Evolutionary conservation across 2,113 vertebrate species (phyloP), one percentile per base, ranked within the genome.

Genomic region (Pterocles orientalis): DNA sequence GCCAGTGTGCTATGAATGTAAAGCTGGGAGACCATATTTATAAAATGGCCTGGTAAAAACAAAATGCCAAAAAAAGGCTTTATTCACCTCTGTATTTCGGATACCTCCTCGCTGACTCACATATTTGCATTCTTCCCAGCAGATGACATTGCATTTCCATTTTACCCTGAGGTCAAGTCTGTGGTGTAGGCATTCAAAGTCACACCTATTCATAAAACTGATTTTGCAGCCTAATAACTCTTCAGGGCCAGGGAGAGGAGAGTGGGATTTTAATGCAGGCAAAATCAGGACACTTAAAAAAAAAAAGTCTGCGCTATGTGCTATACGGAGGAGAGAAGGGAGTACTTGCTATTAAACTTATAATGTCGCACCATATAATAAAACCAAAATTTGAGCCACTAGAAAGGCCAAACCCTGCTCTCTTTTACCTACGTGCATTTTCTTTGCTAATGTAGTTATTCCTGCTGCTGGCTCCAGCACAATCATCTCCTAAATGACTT

Each of bases 171-270:
- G 86, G 61, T 88, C 82, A 83, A 31, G 60, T 69, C 77, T 94
- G 77, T 1, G 1, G 24, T 33, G 41, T 48, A 78, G 53, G 65
- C 39, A 41, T 81, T 94, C 81, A 64, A 70, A 92, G 73, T 75
- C 73, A 81, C 77, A 91, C 48, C 69, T 91, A 51, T 56, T 78
- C 73, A 87, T 89, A 84, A 83, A 85, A 82, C 18, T 12, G 9
- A 84, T 86, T 86, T 88, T 94, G 69, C 53, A 91, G 80, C 56
- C 65, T 81, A 70, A 41, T 88, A 93, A 88, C 72, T 81, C 58
- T 83, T 94, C 29, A 78, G 89, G 12, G 19, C 62, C 2, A 1
- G 48, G 20, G 29, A 58, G 48, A 90, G 45, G 41, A 94, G 43
- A 71, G 43, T 7, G 3, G 25, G n/a, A 62, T 86, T 86, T 90